Percentiles rank a stretch among this genome's conserved stretches.
Evolutionary conservation across 2,888 invertebrate species (phyloP).

Genomic region (Ashinkailepas kermadecensis): DNA sequence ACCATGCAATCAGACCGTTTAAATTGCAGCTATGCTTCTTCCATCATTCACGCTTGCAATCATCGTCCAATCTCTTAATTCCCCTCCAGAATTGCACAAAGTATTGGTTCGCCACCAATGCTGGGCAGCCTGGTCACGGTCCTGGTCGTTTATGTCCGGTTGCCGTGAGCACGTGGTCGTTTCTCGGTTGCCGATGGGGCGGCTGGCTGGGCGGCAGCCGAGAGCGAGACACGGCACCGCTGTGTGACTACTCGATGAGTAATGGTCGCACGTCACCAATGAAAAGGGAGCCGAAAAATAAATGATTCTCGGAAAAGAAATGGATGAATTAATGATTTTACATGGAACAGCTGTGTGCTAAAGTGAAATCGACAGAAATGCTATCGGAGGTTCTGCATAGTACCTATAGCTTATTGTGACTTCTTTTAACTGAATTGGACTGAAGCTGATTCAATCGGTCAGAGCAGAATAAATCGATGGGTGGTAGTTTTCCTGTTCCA

Average conservation of each 20-base stretch:
- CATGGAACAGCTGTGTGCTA: background rate
- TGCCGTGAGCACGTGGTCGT: no score
- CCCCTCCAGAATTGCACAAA: no score
- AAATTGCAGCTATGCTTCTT: no score
- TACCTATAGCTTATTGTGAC: background rate
- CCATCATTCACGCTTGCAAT: no score
- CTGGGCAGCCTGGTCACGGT: no score
- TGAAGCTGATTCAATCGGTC: background rate
- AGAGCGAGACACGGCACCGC: background rate
- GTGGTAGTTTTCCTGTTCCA: background rate
- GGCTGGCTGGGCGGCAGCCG: background rate
- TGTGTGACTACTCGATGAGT: background rate
- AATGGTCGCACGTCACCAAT: conserved; percentile 4
- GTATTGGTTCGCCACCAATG: no score
- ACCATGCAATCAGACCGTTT: no score
- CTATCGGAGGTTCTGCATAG: background rate
- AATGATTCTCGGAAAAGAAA: conserved; percentile 12
- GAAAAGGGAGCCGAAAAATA: conserved; percentile 5
- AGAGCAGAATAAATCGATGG: background rate
- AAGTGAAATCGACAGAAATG: conserved; percentile 15
- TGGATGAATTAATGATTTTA: conserved; percentile 13
- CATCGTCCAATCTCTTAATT: no score
- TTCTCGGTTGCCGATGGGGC: no score
- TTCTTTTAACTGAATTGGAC: background rate
- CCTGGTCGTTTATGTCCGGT: no score